Base-by-base conservation (phyloP, 2,888 invertebrate species). In the Craniophora ligustri region DNA sequence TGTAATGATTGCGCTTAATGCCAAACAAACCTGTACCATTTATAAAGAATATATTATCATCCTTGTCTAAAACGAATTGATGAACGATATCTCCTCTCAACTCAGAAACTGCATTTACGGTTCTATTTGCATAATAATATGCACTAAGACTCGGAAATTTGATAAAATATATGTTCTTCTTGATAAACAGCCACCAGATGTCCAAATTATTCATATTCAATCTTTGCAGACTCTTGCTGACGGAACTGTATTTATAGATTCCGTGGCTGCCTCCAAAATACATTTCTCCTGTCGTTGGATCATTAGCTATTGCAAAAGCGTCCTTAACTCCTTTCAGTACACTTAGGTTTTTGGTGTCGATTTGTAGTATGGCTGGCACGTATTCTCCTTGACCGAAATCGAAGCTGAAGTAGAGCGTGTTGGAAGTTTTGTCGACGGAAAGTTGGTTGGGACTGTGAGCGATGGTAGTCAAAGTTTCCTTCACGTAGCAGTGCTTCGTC, bases 251-350 rank as follows among this genome's bases (percentile, higher is more conserved):
- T 67, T 70, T 88, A 68, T 91, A 91, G 40, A 92, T 87, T 0
- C 92, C 92, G 36, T 88, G 76, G 48, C 85, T 89, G 0, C 92
- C 92, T 1, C 91, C 92, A 45, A 92, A 91, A 63, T 86, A 91
- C 16, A 91, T 81, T 15, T 86, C 84, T 7, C 72, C 76, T 0
- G 61, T 73, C 0, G 7, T 14, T 0, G 74, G 63, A 46, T 89
- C 84, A 36, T 70, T 76, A 6, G 90, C 66, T 42, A 91, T 81
- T 0, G 91, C 91, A 67, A 88, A 92, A 26, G 91, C 89, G 42
- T 92, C 92, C 59, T 84, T 90, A 1, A 91, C 78, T 1, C 92
- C 91, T 76, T 86, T 87, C 1, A 91, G 59, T 15, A 91, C 79
- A 2, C 76, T 86, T 0, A 90, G 44, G 44, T 81, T 81, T 72